Percentiles rank a stretch among this genome's conserved stretches.
phyloP scores from a whole-genome alignment of 2,113 vertebrate genomes.

The Micromys minutus region DNA sequence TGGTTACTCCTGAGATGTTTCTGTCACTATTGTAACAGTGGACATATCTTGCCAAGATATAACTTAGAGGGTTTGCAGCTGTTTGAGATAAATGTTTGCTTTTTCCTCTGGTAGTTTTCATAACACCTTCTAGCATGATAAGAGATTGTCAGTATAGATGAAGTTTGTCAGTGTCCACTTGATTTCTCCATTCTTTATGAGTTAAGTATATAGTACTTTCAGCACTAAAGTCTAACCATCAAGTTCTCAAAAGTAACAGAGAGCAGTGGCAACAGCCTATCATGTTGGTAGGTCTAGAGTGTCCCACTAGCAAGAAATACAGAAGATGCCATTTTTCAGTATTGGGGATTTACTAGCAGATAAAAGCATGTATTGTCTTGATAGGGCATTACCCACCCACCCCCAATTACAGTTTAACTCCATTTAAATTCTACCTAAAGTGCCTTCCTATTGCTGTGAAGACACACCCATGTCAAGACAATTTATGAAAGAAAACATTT shows the following conservation, averaged over 20 bases:
- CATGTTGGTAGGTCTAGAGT: not conserved
- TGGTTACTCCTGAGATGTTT: not conserved
- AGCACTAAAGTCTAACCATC: not conserved
- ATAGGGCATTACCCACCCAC: not conserved
- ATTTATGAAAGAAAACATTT: not conserved
- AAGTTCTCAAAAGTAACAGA: not conserved
- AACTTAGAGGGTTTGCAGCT: not conserved
- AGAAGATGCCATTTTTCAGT: not conserved
- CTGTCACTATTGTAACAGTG: not conserved
- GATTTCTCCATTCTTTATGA: not conserved
- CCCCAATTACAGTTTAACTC: not conserved
- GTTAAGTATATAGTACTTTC: not conserved
- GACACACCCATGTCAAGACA: not conserved
- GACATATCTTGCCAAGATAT: not conserved
- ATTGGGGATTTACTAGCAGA: not conserved
- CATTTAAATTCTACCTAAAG: not conserved
- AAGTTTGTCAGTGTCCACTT: not conserved
- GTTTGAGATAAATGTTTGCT: not conserved
- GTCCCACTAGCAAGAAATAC: not conserved
- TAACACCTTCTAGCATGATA: not conserved
- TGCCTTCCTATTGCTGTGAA: not conserved
- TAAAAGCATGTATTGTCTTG: not conserved
- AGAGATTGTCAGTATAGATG: not conserved
- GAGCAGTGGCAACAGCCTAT: not conserved
- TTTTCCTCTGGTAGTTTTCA: not conserved